Evolutionary conservation across 2,113 vertebrate species (phyloP), one percentile per base, ranked within the genome.

Genomic region (Podiceps cristatus): DNA sequence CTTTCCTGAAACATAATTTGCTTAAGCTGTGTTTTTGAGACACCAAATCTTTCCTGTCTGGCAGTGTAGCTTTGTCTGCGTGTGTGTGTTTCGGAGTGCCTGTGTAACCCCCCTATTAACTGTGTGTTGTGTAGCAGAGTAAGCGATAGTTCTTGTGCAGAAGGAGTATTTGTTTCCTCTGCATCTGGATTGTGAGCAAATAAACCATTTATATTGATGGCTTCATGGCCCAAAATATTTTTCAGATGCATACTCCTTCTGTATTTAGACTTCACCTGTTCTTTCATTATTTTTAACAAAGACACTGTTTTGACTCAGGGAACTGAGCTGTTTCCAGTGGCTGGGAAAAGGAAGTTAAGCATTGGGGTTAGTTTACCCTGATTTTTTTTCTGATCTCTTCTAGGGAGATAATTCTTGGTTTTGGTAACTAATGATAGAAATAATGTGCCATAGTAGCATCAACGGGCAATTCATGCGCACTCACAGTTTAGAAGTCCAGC

Each of bases 231-330:
- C 69, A 28, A 66, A 89, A 40, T 93, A 85, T 60, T 91, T 87
- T 63, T 60, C 24, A 56, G 83, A 8, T 66, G 28, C 31, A 11
- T 11, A 0, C 23, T 63, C 49, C 23, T n/a, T 5, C 92, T 87
- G 49, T 53, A 35, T 93, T 96, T 96, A 94, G 95, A 18, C 77
- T 53, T 97, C 95, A 93, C 93, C 91, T 95, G 86, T 72, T 96
- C 88, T 73, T 83, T 50, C 72, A 33, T 79, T 86, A 86, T 80
- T 92, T 92, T 91, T 81, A 78, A 88, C 63, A 49, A 71, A 88
- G 74, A 33, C 42, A 83, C 66, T 67, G 63, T 58, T 93, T 63
- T 83, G 86, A 18, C 47, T 20, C 3, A 29, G 29, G 67, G 24
- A 59, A 35, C 76, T 1, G 28, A 58, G 42, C 71, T 73, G 47